Evolutionary conservation across 2,888 invertebrate genomes (phyloP).

Genomic region (Apodemia duryi): DNA sequence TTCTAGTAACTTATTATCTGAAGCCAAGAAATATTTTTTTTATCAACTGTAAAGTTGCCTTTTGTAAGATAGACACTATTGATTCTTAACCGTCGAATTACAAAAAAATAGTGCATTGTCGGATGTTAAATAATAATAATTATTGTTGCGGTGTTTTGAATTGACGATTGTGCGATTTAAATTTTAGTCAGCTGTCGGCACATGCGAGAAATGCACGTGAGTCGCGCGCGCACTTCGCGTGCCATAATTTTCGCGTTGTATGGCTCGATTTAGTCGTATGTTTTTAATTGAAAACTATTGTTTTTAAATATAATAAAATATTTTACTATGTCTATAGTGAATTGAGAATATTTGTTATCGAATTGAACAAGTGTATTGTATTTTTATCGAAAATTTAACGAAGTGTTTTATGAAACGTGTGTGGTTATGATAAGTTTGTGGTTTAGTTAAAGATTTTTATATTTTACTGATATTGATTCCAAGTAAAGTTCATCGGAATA

Average conservation of each 20-base stretch:
- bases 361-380: constrained; percentile 1
- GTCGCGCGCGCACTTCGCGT: constrained; percentile 65
- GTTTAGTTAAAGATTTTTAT: constrained; percentile 19
- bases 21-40: too few species aligned
- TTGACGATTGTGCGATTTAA: constrained; percentile 46
- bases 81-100: constrained; percentile 38
- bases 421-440: constrained; percentile 5
- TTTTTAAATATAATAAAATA: not conserved
- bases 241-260: constrained; percentile 39
- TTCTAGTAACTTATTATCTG: too few species aligned
- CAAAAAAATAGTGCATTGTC: constrained; percentile 62
- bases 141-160: constrained; percentile 65
- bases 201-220: constrained; percentile 66
- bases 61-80: too few species aligned
- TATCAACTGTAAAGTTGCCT: too few species aligned
- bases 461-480: constrained; percentile 16
- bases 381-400: constrained; percentile 26
- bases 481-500: constrained; percentile 19
- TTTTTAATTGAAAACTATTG: not conserved
- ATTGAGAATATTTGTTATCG: not conserved
- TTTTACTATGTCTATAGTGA: not conserved
- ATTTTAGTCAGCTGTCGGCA: constrained; percentile 72
- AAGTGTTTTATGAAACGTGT: constrained; percentile 31
- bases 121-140: constrained; percentile 43
- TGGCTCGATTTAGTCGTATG: constrained; percentile 28